These are phyloP conservation scores for Cotesia chilonis DNA, from an alignment of 1,140 invertebrate species.

Conservation along the genomic window DNA sequence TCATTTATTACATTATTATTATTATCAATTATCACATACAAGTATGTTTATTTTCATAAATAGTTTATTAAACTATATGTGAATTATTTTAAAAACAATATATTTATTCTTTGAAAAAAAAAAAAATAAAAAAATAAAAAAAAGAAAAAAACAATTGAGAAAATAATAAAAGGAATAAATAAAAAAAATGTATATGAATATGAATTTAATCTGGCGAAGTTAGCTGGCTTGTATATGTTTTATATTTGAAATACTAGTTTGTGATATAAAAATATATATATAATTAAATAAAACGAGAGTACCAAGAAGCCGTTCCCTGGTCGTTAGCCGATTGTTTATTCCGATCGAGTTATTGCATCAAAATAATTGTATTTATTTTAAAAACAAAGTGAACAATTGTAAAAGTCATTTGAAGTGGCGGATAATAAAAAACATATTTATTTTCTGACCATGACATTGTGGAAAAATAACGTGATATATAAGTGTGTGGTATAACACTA, in stretches of 20 bases:
- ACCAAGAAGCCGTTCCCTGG: conserved; percentile 51
- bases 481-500: conserved; percentile 44
- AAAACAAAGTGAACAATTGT: conserved; percentile 26
- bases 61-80: conserved; percentile 53
- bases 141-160: conserved; percentile 42
- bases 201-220: conserved; percentile 51
- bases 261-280: conserved; percentile 53
- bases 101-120: conserved; percentile 55
- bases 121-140: conserved; percentile 18
- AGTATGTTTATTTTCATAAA: conserved; percentile 24
- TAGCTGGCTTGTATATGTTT: conserved; percentile 62
- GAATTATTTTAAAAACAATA: conserved; percentile 59
- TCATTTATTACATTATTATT: conserved; percentile 40
- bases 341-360: conserved; percentile 54
- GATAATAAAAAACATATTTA: conserved; percentile 53
- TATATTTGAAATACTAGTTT: conserved; percentile 63
- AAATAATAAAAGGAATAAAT: conserved; percentile 34
- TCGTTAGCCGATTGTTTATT: conserved; percentile 55
- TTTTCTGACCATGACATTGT: conserved; percentile 62
- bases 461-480: conserved; percentile 53
- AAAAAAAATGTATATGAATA: conserved; percentile 51
- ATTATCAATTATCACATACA: conserved; percentile 10
- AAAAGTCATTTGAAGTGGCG: background rate
- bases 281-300: conserved; percentile 45
- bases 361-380: conserved; percentile 22